Percentiles rank a stretch among this genome's conserved stretches.
Evolutionary conservation across 1,140 invertebrate genomes (phyloP).

Genomic region (Cyclargus thomasi): DNA sequence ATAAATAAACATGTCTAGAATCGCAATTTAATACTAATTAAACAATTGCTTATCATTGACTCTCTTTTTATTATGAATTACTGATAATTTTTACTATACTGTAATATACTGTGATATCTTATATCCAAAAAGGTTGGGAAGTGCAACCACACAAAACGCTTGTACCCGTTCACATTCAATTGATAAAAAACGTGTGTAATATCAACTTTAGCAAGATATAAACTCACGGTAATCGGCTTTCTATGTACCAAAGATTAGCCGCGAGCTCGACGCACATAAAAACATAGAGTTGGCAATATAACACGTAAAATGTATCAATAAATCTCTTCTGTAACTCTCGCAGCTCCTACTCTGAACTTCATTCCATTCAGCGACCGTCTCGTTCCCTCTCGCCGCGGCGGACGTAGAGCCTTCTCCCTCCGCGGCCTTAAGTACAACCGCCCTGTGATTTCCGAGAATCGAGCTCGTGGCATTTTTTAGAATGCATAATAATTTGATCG

Average conservation of each 20-base stretch:
- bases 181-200: too few relatives aligned
- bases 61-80: too few relatives aligned
- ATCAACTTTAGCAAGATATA: too few relatives aligned
- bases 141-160: too few relatives aligned
- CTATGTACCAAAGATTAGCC: too few relatives aligned
- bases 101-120: too few relatives aligned
- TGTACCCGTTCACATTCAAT: too few relatives aligned
- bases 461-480: constrained; percentile 69
- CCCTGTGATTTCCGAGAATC: constrained; percentile 61
- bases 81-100: too few relatives aligned
- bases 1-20: too few relatives aligned
- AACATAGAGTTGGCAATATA: constrained; percentile 38
- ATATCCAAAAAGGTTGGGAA: too few relatives aligned
- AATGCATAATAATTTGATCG: constrained; percentile 73
- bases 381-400: constrained; percentile 26
- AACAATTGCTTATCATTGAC: too few relatives aligned
- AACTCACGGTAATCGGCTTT: not conserved
- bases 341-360: constrained; percentile 59
- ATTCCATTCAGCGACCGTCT: constrained; percentile 57
- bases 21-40: too few relatives aligned
- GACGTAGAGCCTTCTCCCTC: constrained; percentile 36
- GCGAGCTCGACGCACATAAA: not conserved
- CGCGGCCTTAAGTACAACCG: constrained; percentile 61
- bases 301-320: constrained; percentile 70
- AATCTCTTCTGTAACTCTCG: constrained; percentile 72